Conservation (phyloP, 2,113 vertebrate genomes). For the Capra hircus region DNA sequence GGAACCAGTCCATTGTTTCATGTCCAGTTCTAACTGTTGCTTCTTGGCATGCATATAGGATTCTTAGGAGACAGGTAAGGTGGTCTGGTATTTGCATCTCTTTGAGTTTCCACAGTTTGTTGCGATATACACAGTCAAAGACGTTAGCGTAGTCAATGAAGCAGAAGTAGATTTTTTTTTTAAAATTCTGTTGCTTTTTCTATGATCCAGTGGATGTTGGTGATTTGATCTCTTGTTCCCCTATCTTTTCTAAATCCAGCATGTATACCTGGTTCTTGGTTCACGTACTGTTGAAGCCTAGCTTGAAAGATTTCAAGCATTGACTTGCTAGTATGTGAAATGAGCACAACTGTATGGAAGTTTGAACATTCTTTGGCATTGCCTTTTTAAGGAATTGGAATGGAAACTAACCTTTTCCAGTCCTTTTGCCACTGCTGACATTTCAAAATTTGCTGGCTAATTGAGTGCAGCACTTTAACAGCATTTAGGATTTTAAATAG, state of each 20-base stretch:
- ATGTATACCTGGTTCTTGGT: not conserved
- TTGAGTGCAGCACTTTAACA: not conserved
- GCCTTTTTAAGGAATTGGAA: not conserved
- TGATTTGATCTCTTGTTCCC: not conserved
- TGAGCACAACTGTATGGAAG: not conserved
- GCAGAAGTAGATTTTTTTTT: not conserved
- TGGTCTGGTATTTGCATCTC: not conserved
- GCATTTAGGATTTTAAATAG: not conserved
- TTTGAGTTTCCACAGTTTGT: not conserved
- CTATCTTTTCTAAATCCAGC: not conserved
- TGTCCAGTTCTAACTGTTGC: not conserved
- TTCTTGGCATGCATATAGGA: not conserved
- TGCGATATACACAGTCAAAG: not conserved
- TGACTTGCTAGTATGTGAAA: not conserved
- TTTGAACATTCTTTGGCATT: not conserved
- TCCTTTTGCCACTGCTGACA: not conserved
- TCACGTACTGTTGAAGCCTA: not conserved
- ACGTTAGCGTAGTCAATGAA: accelerated
- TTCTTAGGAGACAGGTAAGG: not conserved
- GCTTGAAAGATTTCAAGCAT: not conserved
- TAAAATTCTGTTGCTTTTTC: not conserved
- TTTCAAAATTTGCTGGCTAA: not conserved
- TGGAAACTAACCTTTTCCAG: not conserved
- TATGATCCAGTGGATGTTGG: not conserved
- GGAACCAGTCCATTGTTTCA: not conserved